Evolutionary conservation across 2,113 vertebrate species (phyloP).

Genomic region (Hypomesus transpacificus): DNA sequence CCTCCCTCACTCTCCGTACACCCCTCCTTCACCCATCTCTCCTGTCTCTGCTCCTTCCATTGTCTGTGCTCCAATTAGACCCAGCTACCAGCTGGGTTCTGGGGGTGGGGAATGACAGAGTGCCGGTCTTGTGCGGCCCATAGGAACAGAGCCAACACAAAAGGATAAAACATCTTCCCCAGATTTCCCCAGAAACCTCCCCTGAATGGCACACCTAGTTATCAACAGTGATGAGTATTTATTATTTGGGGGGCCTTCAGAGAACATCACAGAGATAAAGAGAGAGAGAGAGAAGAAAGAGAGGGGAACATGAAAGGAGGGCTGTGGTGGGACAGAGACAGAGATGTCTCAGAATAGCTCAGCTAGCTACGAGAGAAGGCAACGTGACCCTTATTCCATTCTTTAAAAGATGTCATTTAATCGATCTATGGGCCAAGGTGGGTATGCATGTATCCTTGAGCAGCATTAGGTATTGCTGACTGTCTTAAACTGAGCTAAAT

Average conservation of each 20-base stretch:
- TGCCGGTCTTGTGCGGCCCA: too few relatives aligned
- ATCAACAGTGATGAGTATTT: background rate
- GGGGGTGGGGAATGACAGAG: too few relatives aligned
- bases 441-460: too few relatives aligned
- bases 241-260: background rate
- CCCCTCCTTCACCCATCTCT: background rate
- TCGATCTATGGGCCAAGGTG: too few relatives aligned
- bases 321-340: background rate
- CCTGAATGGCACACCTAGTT: background rate
- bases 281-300: background rate
- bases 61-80: background rate
- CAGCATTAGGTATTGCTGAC: too few relatives aligned
- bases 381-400: too few relatives aligned
- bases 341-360: background rate
- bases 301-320: constrained; percentile 1
- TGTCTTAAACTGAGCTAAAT: too few relatives aligned
- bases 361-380: too few relatives aligned
- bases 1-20: background rate
- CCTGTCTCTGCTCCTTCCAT: background rate
- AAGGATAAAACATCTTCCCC: background rate
- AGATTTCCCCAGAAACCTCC: background rate
- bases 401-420: too few relatives aligned
- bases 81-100: too few relatives aligned
- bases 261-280: background rate
- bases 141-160: too few relatives aligned